phyloP scores from a whole-genome alignment of 2,797 vertebrate genomes.

The Amblyraja radiata region DNA sequence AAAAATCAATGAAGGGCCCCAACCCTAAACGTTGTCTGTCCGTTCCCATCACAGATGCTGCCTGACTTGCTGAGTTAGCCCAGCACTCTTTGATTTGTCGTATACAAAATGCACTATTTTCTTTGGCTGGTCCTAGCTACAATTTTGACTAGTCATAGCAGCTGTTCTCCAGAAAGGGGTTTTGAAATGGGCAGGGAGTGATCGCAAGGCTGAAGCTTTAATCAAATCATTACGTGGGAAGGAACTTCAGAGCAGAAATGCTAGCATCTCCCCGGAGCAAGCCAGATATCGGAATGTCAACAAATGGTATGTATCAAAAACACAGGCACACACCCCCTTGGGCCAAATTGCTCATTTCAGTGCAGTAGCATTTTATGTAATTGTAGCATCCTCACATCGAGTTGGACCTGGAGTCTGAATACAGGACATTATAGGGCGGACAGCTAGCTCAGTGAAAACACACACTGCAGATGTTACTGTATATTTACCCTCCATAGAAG shows the following conservation, averaged over 20 bases:
- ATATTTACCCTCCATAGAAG: not conserved
- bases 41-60: too few species aligned
- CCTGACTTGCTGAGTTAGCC: too few species aligned
- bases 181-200: not conserved
- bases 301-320: not conserved
- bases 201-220: not conserved
- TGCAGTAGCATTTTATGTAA: not conserved
- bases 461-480: not conserved
- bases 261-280: not conserved
- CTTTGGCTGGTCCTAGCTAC: not conserved
- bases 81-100: too few species aligned
- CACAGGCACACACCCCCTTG: too few species aligned
- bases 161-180: not conserved
- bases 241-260: not conserved
- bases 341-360: not conserved
- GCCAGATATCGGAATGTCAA: not conserved
- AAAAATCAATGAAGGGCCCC: not conserved
- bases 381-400: not conserved
- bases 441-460: not conserved
- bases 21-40: too few species aligned
- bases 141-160: not conserved
- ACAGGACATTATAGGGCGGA: not conserved
- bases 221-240: not conserved
- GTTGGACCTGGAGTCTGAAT: not conserved
- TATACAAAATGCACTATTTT: not conserved